Conservation (phyloP, 1,140 invertebrate species). For the Megalonaias nervosa region DNA sequence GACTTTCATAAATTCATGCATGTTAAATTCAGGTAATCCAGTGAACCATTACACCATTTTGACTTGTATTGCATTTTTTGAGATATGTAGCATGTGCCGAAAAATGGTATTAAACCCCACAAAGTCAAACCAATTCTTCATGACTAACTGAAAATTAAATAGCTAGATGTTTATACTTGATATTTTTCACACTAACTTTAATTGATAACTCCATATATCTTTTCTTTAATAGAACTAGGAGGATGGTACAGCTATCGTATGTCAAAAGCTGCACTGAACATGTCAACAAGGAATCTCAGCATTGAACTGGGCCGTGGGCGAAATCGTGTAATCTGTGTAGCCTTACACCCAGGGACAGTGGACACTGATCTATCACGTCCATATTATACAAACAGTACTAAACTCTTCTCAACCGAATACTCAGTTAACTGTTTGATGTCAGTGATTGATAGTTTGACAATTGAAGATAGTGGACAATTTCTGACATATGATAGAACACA, state of each 20-base stretch:
- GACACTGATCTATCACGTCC: conserved; percentile 66
- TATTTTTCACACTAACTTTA: too few species aligned
- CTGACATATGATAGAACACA: conserved; percentile 51
- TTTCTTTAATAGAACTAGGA: conserved; percentile 51
- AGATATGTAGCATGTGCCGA: too few species aligned
- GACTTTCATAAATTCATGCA: too few species aligned
- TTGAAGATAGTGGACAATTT: conserved; percentile 63
- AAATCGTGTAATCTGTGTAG: conserved; percentile 62
- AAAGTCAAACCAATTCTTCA: too few species aligned
- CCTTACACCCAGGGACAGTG: conserved; percentile 66
- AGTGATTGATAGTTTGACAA: conserved; percentile 59
- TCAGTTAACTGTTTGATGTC: conserved; percentile 58
- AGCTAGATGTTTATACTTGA: too few species aligned
- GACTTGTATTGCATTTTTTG: too few species aligned
- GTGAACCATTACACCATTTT: too few species aligned
- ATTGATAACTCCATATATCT: not conserved
- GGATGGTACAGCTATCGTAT: conserved; percentile 69
- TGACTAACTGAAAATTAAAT: too few species aligned
- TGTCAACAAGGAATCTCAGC: conserved; percentile 66
- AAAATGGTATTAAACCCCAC: too few species aligned
- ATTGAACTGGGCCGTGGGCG: conserved; percentile 64
- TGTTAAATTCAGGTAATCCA: too few species aligned
- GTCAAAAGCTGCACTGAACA: conserved; percentile 68
- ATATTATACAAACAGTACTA: conserved; percentile 66
- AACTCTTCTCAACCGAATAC: conserved; percentile 60